phyloP scores from a whole-genome alignment of 2,113 vertebrate species.

The Callocephalon fimbriatum region DNA sequence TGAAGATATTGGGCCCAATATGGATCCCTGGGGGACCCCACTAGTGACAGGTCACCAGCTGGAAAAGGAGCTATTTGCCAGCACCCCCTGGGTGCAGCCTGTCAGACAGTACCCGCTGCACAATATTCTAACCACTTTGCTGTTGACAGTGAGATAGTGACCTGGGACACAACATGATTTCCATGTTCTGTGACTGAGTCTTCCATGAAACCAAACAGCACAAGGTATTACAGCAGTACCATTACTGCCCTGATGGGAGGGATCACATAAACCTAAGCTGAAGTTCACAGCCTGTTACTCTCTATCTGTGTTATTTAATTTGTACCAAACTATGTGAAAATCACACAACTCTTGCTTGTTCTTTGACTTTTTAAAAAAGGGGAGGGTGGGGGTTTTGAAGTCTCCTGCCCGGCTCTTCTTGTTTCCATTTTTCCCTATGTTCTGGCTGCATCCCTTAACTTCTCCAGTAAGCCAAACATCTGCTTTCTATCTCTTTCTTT shows the following conservation, averaged over 20 bases:
- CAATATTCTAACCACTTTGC: not conserved
- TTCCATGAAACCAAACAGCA: not conserved
- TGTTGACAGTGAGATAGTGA: not conserved
- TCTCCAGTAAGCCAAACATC: not conserved
- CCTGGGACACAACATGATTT: not conserved
- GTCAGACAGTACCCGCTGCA: not conserved
- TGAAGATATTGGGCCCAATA: not conserved
- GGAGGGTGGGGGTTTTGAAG: not conserved
- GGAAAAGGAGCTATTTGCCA: not conserved
- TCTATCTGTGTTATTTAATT: not conserved
- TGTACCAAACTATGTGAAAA: not conserved
- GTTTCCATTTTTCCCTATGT: not conserved
- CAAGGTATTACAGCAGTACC: not conserved
- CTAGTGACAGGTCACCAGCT: not conserved
- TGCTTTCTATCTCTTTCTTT: not conserved
- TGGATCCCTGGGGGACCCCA: not conserved
- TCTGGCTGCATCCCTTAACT: not conserved
- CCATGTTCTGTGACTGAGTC: not conserved
- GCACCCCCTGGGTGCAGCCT: not conserved
- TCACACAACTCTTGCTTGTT: not conserved
- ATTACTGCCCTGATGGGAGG: not conserved
- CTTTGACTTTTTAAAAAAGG: not conserved
- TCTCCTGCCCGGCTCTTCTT: not conserved
- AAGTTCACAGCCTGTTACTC: not conserved
- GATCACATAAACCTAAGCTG: not conserved